Base-by-base conservation (phyloP, 2,113 vertebrate genomes). In the Herpailurus yagouaroundi region DNA sequence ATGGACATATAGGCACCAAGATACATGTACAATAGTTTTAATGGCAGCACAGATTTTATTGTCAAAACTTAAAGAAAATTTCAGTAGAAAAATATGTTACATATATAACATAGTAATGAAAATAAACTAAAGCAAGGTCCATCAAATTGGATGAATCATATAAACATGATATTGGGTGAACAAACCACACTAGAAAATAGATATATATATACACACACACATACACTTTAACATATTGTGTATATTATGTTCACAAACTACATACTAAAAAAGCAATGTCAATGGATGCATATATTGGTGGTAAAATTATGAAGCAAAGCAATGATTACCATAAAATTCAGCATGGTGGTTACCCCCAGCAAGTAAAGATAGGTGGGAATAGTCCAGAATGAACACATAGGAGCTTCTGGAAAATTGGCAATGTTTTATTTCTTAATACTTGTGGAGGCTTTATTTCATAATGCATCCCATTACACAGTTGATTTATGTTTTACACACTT, bases 51-150 rank as follows among this genome's bases (percentile, higher is more conserved):
- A 80, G 41, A 94, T 68, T 91, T 90, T 66, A 80, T 52, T 23
- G 57, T 13, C 33, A 81, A 97, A 94, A 87, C 3, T n/a, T 7
- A 91, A 6, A 21, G 64, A 41, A 27, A 84, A 48, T 77, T 84
- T 80, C 50, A 68, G 41, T 33, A 71, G 36, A 13, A 96, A 48
- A 71, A 79, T 86, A 33, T 60, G 13, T 45, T 68, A 29, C 85
- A 64, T 83, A 97, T 80, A 87, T 50, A 94, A 96, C 93, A 92
- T 86, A 90, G 6, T 27, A 50, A 66, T 95, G 33, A 71, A 96
- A 95, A 91, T 77, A 92, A 88, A 69, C 33, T 41, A 77, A 93
- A 76, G 52, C 25, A 88, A 94, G 57, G 33, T 69, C 2, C 21
- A 71, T 80, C 68, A 84, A 71, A n/a, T 88, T 94, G 21, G 13